A percentile compares a stretch with the other conserved stretches of the same genome.
phyloP scores from a whole-genome alignment of 1,140 invertebrate genomes.

The Dufourea novaeangliae region DNA sequence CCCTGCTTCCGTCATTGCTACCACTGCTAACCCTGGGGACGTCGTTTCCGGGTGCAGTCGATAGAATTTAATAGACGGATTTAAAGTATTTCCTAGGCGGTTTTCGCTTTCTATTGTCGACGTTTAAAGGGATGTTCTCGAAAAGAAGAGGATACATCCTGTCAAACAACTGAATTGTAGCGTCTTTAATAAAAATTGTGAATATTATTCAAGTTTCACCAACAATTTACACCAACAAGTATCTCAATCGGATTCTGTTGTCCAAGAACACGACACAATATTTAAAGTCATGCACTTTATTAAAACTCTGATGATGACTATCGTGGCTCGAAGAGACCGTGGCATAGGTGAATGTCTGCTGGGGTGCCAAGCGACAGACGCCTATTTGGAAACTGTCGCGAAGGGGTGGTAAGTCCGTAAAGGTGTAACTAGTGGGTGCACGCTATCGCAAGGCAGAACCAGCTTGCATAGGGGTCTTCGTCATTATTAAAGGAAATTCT shows the following conservation, averaged over 20 bases:
- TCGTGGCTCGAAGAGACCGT: conserved; percentile 33
- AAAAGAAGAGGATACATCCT: not conserved
- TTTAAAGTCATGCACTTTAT: conserved; percentile 48
- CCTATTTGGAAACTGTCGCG: conserved; percentile 71
- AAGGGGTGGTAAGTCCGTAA: conserved; percentile 68
- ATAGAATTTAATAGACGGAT: conserved; percentile 68
- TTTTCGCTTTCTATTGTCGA: too few relatives aligned
- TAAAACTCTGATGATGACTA: conserved; percentile 29
- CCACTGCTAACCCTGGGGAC: conserved; percentile 36
- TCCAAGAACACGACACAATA: not conserved
- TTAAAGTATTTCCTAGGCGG: conserved; percentile 14
- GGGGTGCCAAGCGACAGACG: conserved; percentile 55
- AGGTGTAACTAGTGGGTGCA: conserved; percentile 68
- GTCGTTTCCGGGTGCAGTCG: conserved; percentile 52
- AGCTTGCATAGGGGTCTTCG: conserved; percentile 60
- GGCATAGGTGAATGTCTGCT: conserved; percentile 57
- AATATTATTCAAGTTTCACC: too few relatives aligned
- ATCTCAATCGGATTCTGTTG: not conserved
- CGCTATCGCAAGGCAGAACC: conserved; percentile 75
- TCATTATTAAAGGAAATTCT: conserved; percentile 71
- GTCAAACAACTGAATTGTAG: too few relatives aligned
- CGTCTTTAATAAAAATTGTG: too few relatives aligned
- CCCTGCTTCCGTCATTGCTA: conserved; percentile 13
- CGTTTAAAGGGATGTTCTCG: not conserved
- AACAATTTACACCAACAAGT: too few relatives aligned